phyloP scores from a whole-genome alignment of 1,140 invertebrate genomes.

The Mamestra configurata region DNA sequence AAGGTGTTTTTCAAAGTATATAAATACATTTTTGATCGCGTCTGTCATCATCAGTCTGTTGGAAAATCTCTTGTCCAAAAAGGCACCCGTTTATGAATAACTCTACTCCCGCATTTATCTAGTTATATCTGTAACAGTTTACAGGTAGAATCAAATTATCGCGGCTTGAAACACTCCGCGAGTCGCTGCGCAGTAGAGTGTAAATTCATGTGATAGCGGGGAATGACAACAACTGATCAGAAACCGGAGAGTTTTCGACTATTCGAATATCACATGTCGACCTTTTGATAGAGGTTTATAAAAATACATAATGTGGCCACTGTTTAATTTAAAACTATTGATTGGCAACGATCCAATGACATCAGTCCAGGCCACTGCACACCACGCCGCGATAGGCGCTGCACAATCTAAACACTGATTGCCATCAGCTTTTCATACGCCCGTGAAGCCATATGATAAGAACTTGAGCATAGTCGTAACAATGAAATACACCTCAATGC shows the following conservation, averaged over 20 bases:
- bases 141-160: too few relatives aligned
- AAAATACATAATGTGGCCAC: not conserved
- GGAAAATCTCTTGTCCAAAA: too few relatives aligned
- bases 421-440: not conserved
- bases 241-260: not conserved
- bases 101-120: too few relatives aligned
- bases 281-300: not conserved
- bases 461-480: not conserved
- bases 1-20: too few relatives aligned
- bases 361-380: conserved; percentile 4
- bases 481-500: not conserved
- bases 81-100: too few relatives aligned
- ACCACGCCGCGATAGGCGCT: not conserved
- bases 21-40: too few relatives aligned
- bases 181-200: too few relatives aligned
- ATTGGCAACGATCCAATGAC: conserved; percentile 41
- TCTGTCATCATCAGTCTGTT: too few relatives aligned
- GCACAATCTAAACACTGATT: conserved; percentile 26
- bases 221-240: not conserved
- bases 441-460: not conserved
- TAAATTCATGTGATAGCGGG: too few relatives aligned
- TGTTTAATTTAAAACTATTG: not conserved
- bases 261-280: not conserved
- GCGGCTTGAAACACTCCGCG: too few relatives aligned
- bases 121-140: too few relatives aligned